These are phyloP conservation scores for Hepsetus odoe DNA, from an alignment of 2,113 vertebrate genomes.

Conservation along the genomic window DNA sequence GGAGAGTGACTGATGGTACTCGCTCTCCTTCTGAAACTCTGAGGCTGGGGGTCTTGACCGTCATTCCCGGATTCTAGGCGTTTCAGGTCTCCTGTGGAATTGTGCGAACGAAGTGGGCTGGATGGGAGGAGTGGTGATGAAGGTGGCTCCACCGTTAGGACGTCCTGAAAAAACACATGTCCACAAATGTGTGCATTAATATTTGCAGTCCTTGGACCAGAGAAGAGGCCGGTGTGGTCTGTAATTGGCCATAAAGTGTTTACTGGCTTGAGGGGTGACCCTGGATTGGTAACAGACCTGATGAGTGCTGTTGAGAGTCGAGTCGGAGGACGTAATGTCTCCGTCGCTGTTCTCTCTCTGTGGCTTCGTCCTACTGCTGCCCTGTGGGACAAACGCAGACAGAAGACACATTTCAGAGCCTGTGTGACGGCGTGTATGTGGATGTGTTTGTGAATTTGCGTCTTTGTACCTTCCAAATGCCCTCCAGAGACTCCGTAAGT, in stretches of 20 bases:
- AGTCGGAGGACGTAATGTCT: constrained; percentile 73
- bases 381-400: constrained; percentile 70
- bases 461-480: constrained; percentile 80
- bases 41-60: constrained; percentile 63
- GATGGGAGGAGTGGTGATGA: constrained; percentile 58
- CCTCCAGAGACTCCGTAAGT: constrained; percentile 91
- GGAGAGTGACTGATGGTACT: constrained; percentile 90
- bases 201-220: neutral
- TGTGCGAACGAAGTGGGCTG: constrained; percentile 75
- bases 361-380: constrained; percentile 79
- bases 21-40: constrained; percentile 82
- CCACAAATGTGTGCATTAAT: neutral
- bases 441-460: neutral
- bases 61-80: constrained; percentile 58
- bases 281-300: constrained; percentile 67
- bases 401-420: neutral
- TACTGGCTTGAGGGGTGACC: too few relatives aligned
- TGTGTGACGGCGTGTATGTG: neutral
- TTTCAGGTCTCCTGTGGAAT: constrained; percentile 83
- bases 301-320: constrained; percentile 69
- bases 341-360: constrained; percentile 75
- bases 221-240: too few relatives aligned
- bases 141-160: constrained; percentile 57
- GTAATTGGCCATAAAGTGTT: too few relatives aligned
- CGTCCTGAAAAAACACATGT: constrained; percentile 40